Evolutionary conservation across 2,888 invertebrate genomes (phyloP).

Genomic region (Euclidia mi): DNA sequence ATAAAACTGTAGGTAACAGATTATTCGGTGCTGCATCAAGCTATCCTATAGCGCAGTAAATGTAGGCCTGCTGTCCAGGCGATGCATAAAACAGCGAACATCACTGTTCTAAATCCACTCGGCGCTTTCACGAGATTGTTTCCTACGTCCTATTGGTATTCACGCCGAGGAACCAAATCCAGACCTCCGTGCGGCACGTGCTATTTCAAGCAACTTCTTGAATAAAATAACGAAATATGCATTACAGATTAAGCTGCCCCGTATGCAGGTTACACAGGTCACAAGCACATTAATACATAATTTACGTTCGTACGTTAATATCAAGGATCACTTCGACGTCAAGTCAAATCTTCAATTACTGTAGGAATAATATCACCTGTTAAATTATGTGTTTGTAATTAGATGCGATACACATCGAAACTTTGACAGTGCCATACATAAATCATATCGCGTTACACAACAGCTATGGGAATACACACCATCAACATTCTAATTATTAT

Average conservation of each 20-base stretch:
- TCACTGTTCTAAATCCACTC: constrained; percentile 6
- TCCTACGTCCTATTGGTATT: constrained; percentile 18
- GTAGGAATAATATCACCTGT: no score
- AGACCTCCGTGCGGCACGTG: constrained; percentile 12
- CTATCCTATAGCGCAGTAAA: background rate
- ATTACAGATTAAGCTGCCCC: constrained; percentile 8
- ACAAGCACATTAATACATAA: no score
- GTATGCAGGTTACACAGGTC: background rate
- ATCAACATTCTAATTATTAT: no score
- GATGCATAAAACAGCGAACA: constrained; percentile 1
- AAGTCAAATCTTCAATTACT: no score
- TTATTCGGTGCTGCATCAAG: background rate
- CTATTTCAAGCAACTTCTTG: constrained; percentile 6
- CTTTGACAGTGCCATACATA: constrained; percentile 16
- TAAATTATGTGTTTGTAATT: no score
- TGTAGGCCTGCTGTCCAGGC: constrained; percentile 1
- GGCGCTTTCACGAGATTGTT: constrained; percentile 13
- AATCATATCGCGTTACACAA: constrained; percentile 7
- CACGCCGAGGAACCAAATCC: constrained; percentile 10
- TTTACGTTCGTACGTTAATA: no score
- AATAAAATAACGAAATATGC: constrained; percentile 13
- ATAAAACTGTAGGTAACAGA: background rate
- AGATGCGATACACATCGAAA: constrained; percentile 23
- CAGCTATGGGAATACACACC: no score
- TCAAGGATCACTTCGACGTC: no score